These are phyloP conservation scores for Coelopa frigida DNA, from an alignment of 1,140 invertebrate genomes.

Conservation along the genomic window DNA sequence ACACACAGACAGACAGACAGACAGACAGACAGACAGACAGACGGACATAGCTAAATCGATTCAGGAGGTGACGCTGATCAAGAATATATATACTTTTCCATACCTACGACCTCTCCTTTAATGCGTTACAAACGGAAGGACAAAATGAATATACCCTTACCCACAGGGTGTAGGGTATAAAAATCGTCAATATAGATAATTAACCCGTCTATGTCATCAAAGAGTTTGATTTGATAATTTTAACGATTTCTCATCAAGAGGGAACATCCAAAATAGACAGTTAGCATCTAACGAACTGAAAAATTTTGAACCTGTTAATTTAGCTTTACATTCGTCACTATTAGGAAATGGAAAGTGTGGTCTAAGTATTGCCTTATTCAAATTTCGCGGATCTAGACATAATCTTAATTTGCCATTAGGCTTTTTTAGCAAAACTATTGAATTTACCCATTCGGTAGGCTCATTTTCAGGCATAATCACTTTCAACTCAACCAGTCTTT, in stretches of 20 bases:
- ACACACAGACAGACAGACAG: too few species aligned
- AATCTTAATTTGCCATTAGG: constrained; percentile 36
- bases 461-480: constrained; percentile 28
- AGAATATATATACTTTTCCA: too few species aligned
- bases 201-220: too few species aligned
- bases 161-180: too few species aligned
- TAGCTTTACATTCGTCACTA: constrained; percentile 40
- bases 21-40: too few species aligned
- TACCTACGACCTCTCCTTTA: too few species aligned
- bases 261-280: constrained; percentile 45
- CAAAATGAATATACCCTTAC: too few species aligned
- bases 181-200: too few species aligned
- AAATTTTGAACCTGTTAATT: constrained; percentile 31
- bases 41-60: too few species aligned
- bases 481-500: constrained; percentile 22
- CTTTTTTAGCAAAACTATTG: constrained; percentile 41
- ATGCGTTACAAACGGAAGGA: too few species aligned
- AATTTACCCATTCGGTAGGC: constrained; percentile 45
- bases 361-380: constrained; percentile 45
- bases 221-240: too few species aligned
- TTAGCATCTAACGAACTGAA: constrained; percentile 45
- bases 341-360: constrained; percentile 43
- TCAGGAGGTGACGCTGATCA: too few species aligned
- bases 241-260: constrained; percentile 34
- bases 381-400: constrained; percentile 45